phyloP scores from a whole-genome alignment of 35 echinoderm and acorn worm genomes.

The Acanthaster planci region DNA sequence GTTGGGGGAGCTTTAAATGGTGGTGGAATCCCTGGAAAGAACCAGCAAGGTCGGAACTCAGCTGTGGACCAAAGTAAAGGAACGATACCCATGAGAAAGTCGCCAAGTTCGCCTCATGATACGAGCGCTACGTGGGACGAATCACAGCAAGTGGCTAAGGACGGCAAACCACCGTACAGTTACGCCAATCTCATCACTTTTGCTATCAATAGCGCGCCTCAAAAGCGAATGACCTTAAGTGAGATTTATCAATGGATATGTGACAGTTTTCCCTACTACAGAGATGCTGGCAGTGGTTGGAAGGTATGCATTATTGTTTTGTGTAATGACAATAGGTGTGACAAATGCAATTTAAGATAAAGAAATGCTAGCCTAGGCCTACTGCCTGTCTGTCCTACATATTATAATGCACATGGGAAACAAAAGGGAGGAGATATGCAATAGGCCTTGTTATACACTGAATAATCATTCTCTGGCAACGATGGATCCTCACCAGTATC shows the following conservation, averaged over 20 bases:
- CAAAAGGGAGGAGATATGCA: too few relatives aligned
- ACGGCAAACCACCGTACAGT: constrained; percentile 95
- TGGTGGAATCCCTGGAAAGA: constrained; percentile 56
- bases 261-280: constrained; percentile 99
- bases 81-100: constrained; percentile 88
- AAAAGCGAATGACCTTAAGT: constrained; percentile 98
- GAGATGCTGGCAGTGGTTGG: constrained; percentile 98
- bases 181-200: constrained; percentile 99
- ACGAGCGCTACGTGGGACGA: constrained; percentile 88
- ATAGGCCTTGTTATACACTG: too few relatives aligned
- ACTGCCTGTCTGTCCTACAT: too few relatives aligned
- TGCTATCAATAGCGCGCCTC: constrained; percentile 96
- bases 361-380: too few relatives aligned
- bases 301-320: constrained; percentile 72
- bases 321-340: constrained; percentile 28
- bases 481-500: too few relatives aligned
- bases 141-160: constrained; percentile 75
- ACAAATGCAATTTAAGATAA: too few relatives aligned
- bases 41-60: constrained; percentile 60
- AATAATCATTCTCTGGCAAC: too few relatives aligned
- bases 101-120: constrained; percentile 93
- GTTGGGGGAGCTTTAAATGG: constrained; percentile 72
- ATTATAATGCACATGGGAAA: too few relatives aligned
- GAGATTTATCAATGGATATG: constrained; percentile 99
- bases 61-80: constrained; percentile 84